Conservation (phyloP, 2,797 vertebrate species). For the Cichlasoma orientale region DNA sequence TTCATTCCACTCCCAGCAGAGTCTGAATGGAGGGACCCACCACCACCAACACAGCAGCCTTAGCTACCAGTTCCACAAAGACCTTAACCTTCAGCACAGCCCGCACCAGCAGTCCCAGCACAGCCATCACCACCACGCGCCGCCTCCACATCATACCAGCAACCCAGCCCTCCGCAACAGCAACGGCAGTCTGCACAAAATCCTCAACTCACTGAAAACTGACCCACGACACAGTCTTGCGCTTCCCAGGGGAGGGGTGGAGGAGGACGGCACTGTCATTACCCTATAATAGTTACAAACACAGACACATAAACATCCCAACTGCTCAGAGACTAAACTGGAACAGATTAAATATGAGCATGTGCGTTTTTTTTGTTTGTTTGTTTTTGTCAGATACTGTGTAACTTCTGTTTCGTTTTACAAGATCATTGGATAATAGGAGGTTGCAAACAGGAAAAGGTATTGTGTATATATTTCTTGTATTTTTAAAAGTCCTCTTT, state of each 20-base stretch:
- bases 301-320: constrained; percentile 50
- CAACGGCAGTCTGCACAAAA: constrained; percentile 92
- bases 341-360: constrained; percentile 58
- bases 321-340: constrained; percentile 75
- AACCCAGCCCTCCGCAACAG: constrained; percentile 85
- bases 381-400: constrained; percentile 50
- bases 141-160: constrained; percentile 79
- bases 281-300: constrained; percentile 86
- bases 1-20: constrained; percentile 82
- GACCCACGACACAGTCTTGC: constrained; percentile 94
- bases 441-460: constrained; percentile 57
- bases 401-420: constrained; percentile 59
- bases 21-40: constrained; percentile 82
- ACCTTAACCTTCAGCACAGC: constrained; percentile 82
- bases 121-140: constrained; percentile 59
- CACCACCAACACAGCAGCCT: constrained; percentile 80
- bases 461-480: constrained; percentile 56
- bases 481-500: constrained; percentile 60
- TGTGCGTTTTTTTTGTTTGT: background rate
- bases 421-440: constrained; percentile 40
- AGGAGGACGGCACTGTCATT: constrained; percentile 96
- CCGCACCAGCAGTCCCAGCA: constrained; percentile 65
- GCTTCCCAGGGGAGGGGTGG: constrained; percentile 93
- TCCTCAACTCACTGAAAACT: constrained; percentile 92
- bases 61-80: constrained; percentile 89